These are phyloP conservation scores for Apostichopus japonicus DNA, from an alignment of 35 echinoderm and acorn worm species.

Conservation along the genomic window DNA sequence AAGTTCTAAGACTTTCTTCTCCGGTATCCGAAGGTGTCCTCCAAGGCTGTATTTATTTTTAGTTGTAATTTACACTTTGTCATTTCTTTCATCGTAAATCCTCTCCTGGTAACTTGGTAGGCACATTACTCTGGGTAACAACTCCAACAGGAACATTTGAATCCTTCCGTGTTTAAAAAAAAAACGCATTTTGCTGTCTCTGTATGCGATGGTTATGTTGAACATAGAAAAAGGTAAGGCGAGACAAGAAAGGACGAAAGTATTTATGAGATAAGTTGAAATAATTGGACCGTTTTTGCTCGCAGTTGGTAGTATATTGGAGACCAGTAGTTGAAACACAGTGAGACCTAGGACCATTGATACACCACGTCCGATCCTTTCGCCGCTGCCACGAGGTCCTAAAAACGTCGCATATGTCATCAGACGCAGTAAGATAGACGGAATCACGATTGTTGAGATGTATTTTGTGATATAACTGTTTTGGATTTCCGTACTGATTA, in stretches of 20 bases:
- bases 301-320: conserved; percentile 27
- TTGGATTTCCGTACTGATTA: no score
- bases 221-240: background rate
- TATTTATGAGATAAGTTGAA: background rate
- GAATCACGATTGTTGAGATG: conserved; percentile 1
- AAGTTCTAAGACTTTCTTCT: no score
- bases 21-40: no score
- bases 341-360: conserved; percentile 50
- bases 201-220: background rate
- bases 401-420: background rate
- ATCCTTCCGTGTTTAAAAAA: background rate
- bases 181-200: conserved; percentile 2
- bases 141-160: no score
- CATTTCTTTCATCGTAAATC: background rate
- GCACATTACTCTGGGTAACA: no score
- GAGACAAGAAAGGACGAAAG: background rate
- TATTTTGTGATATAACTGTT: background rate
- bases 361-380: conserved; percentile 13
- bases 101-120: no score
- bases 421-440: conserved; percentile 7
- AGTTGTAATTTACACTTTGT: background rate
- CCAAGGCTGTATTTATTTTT: no score
- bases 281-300: background rate
- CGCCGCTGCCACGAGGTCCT: conserved; percentile 36
- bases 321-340: conserved; percentile 42